Evolutionary conservation across 2,888 invertebrate species (phyloP).

Genomic region (Electrophaes corylata): DNA sequence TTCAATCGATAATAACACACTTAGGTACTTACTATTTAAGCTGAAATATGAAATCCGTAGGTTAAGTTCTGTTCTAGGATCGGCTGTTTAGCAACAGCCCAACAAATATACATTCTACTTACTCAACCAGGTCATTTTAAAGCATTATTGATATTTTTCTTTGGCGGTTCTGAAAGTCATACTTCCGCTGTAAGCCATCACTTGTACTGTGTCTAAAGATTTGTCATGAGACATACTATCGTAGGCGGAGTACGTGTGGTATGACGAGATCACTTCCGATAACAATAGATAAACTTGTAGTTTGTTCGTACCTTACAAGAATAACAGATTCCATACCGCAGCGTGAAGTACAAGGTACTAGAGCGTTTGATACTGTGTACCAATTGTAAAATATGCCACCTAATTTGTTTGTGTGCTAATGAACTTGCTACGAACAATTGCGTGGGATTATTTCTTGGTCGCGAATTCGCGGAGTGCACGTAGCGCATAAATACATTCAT

Average conservation of each 20-base stretch:
- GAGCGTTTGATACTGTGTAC: slow-evolving; percentile 27
- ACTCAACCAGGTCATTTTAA: too few species aligned
- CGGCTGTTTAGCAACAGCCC: too few species aligned
- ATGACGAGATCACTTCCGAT: slow-evolving; percentile 73
- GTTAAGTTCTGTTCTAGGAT: not conserved
- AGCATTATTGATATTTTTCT: not conserved
- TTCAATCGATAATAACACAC: not conserved
- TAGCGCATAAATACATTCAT: slow-evolving; percentile 39
- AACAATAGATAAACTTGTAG: slow-evolving; percentile 72
- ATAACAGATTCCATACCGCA: slow-evolving; percentile 57
- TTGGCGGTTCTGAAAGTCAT: not conserved
- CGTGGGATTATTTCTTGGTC: slow-evolving; percentile 38
- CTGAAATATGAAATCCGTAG: not conserved
- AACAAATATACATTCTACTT: too few species aligned
- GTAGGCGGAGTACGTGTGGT: slow-evolving; percentile 73
- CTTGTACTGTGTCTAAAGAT: slow-evolving; percentile 48
- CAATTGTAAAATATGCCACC: slow-evolving; percentile 39
- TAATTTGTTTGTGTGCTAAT: slow-evolving; percentile 44
- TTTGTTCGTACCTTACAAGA: slow-evolving; percentile 53
- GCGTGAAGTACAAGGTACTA: slow-evolving; percentile 41
- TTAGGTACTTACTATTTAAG: not conserved
- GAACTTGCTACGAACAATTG: slow-evolving; percentile 37
- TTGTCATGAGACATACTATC: slow-evolving; percentile 63
- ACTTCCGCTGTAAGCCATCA: slow-evolving; percentile 34
- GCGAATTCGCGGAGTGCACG: slow-evolving; percentile 41